Base-by-base conservation (phyloP, 2,888 invertebrate species). In the Anagyrus pseudococci region DNA sequence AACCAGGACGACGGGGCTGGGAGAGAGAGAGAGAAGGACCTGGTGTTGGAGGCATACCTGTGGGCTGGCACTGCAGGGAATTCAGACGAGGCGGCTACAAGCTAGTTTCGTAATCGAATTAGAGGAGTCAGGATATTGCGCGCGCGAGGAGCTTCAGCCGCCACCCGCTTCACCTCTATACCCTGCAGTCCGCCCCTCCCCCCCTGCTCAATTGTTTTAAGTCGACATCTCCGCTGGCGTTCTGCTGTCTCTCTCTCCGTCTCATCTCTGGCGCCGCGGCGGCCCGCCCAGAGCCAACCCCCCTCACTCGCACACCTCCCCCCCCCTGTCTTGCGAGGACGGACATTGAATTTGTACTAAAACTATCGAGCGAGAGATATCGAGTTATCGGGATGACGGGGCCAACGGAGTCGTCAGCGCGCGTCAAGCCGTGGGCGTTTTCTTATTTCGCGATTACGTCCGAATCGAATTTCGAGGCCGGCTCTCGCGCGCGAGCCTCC, bases 101-200 rank as follows among this genome's bases (percentile, higher is more conserved):
- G 74, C 75, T 74, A 75, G 77, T 75, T 76, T 73, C 71, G 70
- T 78, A 79, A 80, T 79, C 74, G 75, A 78, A 79, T 80, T 75
- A 79, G 75, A 74, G 72, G 75, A 77, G 77, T 77, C 80, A 79
- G 80, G 80, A 80, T 80, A 80, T 80, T 80, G 80, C 80, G 79
- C 78, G 78, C 77, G 75, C 75, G n/a, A 33, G 43, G 22, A 20
- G 29, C 29, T n/a, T n/a, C n/a, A n/a, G n/a, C n/a, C n/a, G n/a
- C n/a, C n/a, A n/a, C n/a, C n/a, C n/a, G n/a, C n/a, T n/a, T n/a
- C n/a, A n/a, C n/a, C n/a, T n/a, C n/a, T n/a, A n/a, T n/a, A n/a
- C n/a, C n/a, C 29, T 29, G 10, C 10, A 29, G 29, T 29, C 4
- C 72, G 73, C 73, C 75, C 70, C 69, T 70, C 71, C 23, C 40